Evolutionary conservation across 2,888 invertebrate genomes (phyloP), one percentile per base, ranked within the genome.

Genomic region (Caenorhabditis sp.): DNA sequence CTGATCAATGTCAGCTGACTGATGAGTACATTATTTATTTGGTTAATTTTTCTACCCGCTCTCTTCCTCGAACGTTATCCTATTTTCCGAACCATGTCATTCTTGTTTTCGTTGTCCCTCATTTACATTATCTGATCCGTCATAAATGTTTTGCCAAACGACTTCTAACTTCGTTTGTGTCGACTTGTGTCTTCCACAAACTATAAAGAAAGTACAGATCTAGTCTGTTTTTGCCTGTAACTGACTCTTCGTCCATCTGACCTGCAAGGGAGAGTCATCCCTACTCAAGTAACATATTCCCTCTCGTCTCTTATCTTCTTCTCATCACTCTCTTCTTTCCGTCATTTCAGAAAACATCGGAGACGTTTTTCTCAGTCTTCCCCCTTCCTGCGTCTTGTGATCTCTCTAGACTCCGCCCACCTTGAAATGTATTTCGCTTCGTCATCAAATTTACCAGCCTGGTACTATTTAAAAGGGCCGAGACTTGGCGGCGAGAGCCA

Each of bases 391-490:
- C 58, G 76, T 68, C 66, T 56, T 28, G 35, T 35, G 44, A 47
- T 69, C 76, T 38, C 76, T 56, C 61, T 35, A 12, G 49, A 26
- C 38, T 51, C 76, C 66, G 69, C 69, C 69, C 61, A 51, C 69
- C 68, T 58, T 38, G 59, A 68, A 68, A 77, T 77, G 76, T 69
- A 77, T 77, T 77, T 77, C 69, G 49, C 69, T 22, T 66, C 66
- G 66, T 66, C 66, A 58, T 58, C 74, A 56, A 66, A 58, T 66
- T 75, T 58, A 31, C 66, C 66, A 41, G 68, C 68, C 49, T 77
- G 76, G 76, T 59, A 49, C 76, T 77, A 77, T 77, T 77, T 77
- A 77, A 77, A 69, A 51, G 76, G 61, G 19, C 69, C 69, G 69
- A 59, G 69, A 51, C 38, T 77, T 54, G 61, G 51, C 12, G 51